Conservation (phyloP, 64 coral and sea anemone species). For the Acropora tenuis region DNA sequence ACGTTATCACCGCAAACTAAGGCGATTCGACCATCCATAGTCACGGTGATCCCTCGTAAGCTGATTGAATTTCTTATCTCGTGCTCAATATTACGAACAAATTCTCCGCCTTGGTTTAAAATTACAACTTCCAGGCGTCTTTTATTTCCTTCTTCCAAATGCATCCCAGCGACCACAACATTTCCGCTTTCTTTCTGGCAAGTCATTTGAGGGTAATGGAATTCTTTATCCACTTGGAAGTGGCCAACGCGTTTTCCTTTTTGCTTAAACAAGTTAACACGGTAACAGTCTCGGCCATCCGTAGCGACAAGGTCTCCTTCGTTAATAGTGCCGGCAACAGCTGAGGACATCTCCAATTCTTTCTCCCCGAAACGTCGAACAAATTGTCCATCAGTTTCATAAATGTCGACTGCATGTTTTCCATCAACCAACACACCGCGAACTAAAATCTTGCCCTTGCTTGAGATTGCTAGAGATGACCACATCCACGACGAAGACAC, state of each 20-base stretch:
- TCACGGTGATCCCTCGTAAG: constrained; percentile 31
- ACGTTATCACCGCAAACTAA: background rate
- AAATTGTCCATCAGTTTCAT: constrained; percentile 15
- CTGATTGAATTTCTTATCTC: background rate
- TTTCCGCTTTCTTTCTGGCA: constrained; percentile 24
- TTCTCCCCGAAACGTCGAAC: constrained; percentile 14
- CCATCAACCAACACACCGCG: background rate
- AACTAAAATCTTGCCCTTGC: constrained; percentile 15
- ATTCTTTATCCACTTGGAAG: constrained; percentile 3
- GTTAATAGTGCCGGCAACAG: constrained; percentile 13
- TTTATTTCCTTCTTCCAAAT: background rate
- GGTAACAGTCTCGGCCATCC: background rate
- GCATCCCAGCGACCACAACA: constrained; percentile 16
- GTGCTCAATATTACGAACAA: background rate
- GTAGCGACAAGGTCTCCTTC: background rate
- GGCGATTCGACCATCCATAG: constrained; percentile 18
- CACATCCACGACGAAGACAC: background rate
- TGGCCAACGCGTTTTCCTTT: background rate
- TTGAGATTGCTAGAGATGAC: background rate
- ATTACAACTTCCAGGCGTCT: background rate
- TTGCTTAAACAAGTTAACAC: constrained; percentile 25
- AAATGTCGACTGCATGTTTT: constrained; percentile 20
- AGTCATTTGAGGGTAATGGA: background rate
- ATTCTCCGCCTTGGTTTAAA: constrained; percentile 31
- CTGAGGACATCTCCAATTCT: background rate